These are phyloP conservation scores for Ara ararauna DNA, from an alignment of 2,797 vertebrate species.

Conservation along the genomic window DNA sequence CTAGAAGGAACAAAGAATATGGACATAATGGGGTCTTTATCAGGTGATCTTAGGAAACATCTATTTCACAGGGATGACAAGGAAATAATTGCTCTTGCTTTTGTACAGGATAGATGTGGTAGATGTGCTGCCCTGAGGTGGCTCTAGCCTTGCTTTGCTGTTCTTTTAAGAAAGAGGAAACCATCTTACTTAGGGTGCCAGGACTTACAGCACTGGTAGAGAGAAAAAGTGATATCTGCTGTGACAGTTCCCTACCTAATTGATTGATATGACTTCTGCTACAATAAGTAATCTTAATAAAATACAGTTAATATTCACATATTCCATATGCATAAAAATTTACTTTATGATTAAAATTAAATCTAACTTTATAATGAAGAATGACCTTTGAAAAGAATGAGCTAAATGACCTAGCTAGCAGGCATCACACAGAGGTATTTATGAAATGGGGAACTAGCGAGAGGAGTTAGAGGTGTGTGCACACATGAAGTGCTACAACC, in stretches of 20 bases:
- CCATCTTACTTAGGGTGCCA: not conserved
- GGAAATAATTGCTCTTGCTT: not conserved
- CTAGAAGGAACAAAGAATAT: not conserved
- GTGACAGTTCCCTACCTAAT: not conserved
- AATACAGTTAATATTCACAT: conserved; percentile 29
- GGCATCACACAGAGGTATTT: not conserved
- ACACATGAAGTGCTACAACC: not conserved
- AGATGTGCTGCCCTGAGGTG: not conserved
- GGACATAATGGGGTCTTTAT: not conserved
- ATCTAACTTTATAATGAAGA: conserved; percentile 16
- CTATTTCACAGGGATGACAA: not conserved
- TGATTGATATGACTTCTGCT: conserved; percentile 1
- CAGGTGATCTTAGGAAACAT: not conserved
- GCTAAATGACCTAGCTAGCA: conserved; percentile 8
- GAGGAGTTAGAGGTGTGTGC: too few species aligned
- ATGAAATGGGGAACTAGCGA: not conserved
- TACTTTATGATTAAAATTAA: conserved; percentile 39
- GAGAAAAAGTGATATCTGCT: not conserved
- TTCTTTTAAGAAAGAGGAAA: not conserved
- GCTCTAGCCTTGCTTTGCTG: not conserved
- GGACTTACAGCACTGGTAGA: not conserved
- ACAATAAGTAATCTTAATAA: conserved; percentile 18
- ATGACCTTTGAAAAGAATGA: conserved; percentile 12
- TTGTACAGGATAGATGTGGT: not conserved
- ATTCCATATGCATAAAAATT: not conserved